Base-by-base conservation (phyloP, 2,113 vertebrate species). In the Peromyscus leucopus region DNA sequence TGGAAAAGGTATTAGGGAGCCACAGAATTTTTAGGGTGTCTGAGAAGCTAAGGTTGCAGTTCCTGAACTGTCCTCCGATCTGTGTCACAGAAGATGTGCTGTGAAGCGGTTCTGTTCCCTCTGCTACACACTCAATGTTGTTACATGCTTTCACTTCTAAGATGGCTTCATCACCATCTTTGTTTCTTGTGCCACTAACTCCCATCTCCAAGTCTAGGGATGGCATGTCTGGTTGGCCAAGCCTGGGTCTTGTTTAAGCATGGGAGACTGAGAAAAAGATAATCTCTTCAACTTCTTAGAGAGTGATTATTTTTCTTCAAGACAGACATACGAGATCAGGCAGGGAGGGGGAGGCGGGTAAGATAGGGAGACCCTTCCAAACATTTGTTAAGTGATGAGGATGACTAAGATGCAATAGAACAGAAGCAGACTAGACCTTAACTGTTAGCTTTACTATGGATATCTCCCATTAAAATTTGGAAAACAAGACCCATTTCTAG, bases 401-500 rank as follows among this genome's bases (percentile, higher is more conserved):
- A 46, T 57, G 39, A 84, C 33, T 79, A n/a, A 85, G 80, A 65
- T 17, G 42, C 39, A 57, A 46, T 8, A 75, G 15, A 88, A 78
- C 31, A 46, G 39, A 36, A 72, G 13, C 15, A 31, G 26, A 82
- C 42, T 7, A 67, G 88, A 46, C 55, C 89, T 16, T 39, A 28
- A 8, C 33, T n/a, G 1, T 36, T 63, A 83, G 55, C 48, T 92
- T 42, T 7, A 69, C 33, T 22, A 31, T 67, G 65, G 74, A 87
- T 69, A 71, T 74, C 11, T 95, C 17, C 61, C 4, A 46, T 59
- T 59, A 79, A 92, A 96, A n/a, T 0, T 90, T 75, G 82, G 80
- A 57, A 76, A 89, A 82, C n/a, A 79, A 94, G 57, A 46, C 16
- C 42, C 28, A 42, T 92, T 42, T 90, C 91, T 71, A 97, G 65